Evolutionary conservation across 1,140 invertebrate species (phyloP).

Genomic region (Belonocnema kinseyi): DNA sequence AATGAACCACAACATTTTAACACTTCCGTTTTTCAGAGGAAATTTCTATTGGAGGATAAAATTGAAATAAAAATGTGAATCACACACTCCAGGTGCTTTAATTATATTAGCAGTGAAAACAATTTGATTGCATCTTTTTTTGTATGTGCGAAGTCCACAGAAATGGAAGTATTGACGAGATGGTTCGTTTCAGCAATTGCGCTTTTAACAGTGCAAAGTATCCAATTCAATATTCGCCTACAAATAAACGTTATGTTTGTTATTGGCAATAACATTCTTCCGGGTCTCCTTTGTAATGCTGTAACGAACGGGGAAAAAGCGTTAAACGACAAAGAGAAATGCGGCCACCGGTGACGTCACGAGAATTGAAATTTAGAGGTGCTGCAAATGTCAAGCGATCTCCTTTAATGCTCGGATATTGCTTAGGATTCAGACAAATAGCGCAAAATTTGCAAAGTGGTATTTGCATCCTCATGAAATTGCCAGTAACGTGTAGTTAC

Average conservation of each 20-base stretch:
- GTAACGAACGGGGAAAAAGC: not conserved
- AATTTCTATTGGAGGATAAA: no score
- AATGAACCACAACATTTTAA: no score
- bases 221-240: not conserved
- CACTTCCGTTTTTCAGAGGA: no score
- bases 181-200: not conserved
- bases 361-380: constrained; percentile 11
- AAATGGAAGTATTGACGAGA: not conserved
- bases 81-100: no score
- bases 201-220: constrained; percentile 1
- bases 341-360: not conserved
- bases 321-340: constrained; percentile 13
- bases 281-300: not conserved
- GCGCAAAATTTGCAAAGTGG: constrained; percentile 16
- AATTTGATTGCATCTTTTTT: not conserved
- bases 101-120: not conserved
- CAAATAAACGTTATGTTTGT: constrained; percentile 27
- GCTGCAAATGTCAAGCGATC: not conserved
- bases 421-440: not conserved
- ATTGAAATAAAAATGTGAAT: no score
- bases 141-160: not conserved
- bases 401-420: not conserved
- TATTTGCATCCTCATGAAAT: constrained; percentile 11
- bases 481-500: constrained; percentile 29
- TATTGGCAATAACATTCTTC: not conserved